Percentiles rank a stretch among this genome's conserved stretches.
Conservation (phyloP, 2,888 invertebrate genomes). For the Drosophila engyochracea region DNA sequence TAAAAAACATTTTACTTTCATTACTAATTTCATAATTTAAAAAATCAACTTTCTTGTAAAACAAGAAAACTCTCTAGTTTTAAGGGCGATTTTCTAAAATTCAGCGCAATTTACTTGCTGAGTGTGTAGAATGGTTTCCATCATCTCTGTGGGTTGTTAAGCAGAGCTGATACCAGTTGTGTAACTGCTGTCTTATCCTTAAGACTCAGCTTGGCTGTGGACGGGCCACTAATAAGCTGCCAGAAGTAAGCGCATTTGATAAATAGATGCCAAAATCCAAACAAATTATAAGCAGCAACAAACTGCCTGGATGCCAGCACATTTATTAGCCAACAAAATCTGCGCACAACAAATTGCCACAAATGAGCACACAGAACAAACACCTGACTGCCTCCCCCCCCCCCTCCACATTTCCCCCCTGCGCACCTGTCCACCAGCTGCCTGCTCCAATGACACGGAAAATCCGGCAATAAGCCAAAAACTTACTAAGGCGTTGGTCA, state of each 20-base stretch:
- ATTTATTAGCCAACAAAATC: constrained; percentile 67
- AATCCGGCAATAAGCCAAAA: constrained; percentile 43
- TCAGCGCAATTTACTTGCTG: not conserved
- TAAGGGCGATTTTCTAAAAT: not conserved
- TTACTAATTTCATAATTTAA: not conserved
- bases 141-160: not conserved
- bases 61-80: not conserved
- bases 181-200: constrained; percentile 21
- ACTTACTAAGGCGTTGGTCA: constrained; percentile 41
- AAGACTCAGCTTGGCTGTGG: constrained; percentile 25
- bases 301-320: constrained; percentile 42
- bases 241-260: constrained; percentile 77
- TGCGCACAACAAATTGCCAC: constrained; percentile 58
- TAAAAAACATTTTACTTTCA: not conserved
- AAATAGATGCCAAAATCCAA: constrained; percentile 76
- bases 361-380: constrained; percentile 53
- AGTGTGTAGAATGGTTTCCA: not conserved
- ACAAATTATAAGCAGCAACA: constrained; percentile 72
- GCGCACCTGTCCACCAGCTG: constrained; percentile 9
- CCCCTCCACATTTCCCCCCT: not conserved
- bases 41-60: not conserved
- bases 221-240: constrained; percentile 72
- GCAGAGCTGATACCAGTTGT: not conserved
- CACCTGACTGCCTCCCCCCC: constrained; percentile 6
- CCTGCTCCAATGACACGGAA: constrained; percentile 40